Percentiles rank a stretch among this genome's conserved stretches.
Conservation (phyloP, 2,797 vertebrate species). For the Sylvilagus floridanus region DNA sequence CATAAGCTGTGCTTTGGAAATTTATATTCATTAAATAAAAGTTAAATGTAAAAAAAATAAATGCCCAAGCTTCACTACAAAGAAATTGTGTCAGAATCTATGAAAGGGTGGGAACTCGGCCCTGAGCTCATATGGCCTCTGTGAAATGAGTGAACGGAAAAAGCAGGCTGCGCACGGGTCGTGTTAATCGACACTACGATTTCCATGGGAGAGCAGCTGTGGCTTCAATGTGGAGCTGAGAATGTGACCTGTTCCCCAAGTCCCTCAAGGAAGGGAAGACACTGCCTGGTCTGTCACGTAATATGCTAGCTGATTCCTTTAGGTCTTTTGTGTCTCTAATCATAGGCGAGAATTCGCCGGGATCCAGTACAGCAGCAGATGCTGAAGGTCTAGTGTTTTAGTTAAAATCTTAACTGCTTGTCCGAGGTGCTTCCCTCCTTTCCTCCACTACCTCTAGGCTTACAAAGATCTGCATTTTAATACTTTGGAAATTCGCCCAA, state of each 20-base stretch:
- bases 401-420: not conserved
- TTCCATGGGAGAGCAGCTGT: not conserved
- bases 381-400: not conserved
- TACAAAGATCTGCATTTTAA: not conserved
- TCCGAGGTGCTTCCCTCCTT: not conserved
- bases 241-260: not conserved
- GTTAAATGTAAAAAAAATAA: not conserved
- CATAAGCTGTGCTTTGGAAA: too few species aligned
- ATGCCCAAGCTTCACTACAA: not conserved
- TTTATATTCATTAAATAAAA: too few species aligned
- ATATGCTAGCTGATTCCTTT: not conserved
- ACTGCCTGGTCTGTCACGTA: not conserved
- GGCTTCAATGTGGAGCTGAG: not conserved
- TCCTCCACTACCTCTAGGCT: not conserved
- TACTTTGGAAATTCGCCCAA: not conserved
- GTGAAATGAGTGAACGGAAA: not conserved
- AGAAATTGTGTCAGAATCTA: not conserved
- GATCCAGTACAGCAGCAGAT: not conserved
- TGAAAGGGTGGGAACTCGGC: not conserved
- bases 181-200: not conserved
- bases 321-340: not conserved
- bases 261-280: not conserved
- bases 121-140: not conserved
- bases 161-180: not conserved
- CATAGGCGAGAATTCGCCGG: not conserved